Conservation (phyloP, 2,797 vertebrate species). For the Amazonetta brasiliensis region DNA sequence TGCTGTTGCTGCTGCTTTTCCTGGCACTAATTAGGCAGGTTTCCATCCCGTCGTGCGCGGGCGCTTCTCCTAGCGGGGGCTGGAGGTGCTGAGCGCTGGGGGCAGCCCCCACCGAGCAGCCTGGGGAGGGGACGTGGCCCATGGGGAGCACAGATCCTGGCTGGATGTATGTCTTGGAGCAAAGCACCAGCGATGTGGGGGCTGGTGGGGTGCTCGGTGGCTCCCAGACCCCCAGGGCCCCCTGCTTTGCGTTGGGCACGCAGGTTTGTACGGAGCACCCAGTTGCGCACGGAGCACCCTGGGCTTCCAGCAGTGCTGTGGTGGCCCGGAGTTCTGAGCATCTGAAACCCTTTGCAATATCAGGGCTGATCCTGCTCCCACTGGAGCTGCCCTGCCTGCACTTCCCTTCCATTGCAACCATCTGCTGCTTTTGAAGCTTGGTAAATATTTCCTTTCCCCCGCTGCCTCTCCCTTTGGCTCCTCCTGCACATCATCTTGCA, state of each 20-base stretch:
- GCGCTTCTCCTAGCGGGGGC: neutral
- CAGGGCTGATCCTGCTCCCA: neutral
- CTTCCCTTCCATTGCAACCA: neutral
- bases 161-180: neutral
- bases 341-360: neutral
- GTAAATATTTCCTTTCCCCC: conserved; percentile 12
- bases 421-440: conserved; percentile 5
- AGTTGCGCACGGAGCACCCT: neutral
- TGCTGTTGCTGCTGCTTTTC: conserved; percentile 40
- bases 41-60: neutral
- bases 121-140: neutral
- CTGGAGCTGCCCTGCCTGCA: neutral
- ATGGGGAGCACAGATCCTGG: neutral
- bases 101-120: neutral
- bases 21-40: conserved; percentile 31
- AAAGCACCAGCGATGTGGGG: neutral
- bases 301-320: neutral
- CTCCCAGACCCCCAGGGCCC: neutral
- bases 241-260: neutral
- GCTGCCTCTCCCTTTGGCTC: neutral
- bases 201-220: neutral
- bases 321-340: neutral
- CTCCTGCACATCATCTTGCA: neutral
- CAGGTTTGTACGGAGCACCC: neutral
- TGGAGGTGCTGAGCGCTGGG: neutral